Evolutionary conservation across 1,140 invertebrate genomes (phyloP), one percentile per base, ranked within the genome.

Genomic region (Drosophila athabasca): DNA sequence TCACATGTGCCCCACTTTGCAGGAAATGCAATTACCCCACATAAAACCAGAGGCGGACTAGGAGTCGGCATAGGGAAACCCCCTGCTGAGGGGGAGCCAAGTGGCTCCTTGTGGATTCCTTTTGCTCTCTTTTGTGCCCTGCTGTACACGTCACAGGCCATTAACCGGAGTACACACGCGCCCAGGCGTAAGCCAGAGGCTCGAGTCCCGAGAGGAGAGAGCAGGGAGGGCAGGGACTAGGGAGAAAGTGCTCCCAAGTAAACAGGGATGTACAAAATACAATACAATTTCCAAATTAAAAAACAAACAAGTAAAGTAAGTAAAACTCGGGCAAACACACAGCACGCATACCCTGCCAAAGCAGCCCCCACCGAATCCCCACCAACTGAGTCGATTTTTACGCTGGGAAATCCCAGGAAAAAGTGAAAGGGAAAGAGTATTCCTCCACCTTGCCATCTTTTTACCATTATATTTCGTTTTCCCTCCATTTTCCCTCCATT

Each of bases 241-340:
- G 11, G 8, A 3, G 24, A 11, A 15, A 57, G 67, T 62, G 53
- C 76, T 54, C 50, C 65, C 46, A 51, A 72, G 59, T 54, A 75
- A 71, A 65, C 77, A 62, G 78, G 62, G 81, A 76, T n/a, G n/a
- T n/a, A n/a, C n/a, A n/a, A n/a, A n/a, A n/a, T 61, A 82, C 70
- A 82, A 88, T 88, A 82, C 70, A 82, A 88, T 88, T 87, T 87
- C 57, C 44, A 88, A 87, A 87, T 87, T 67, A 75, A 82, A 88
- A 80, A 50, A 53, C 68, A 79, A 75, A 75, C 65, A 70, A 71
- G 58, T 22, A 62, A 58, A 65, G 17, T 54, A 50, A 19, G 17
- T 43, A 29, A 45, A 66, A 67, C 59, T 44, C 29, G 35, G 19
- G 11, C 19, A 31, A 55, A 77, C 44, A 48, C 31, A 0, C 31